Evolutionary conservation across 2,113 vertebrate genomes (phyloP), one percentile per base, ranked within the genome.

Genomic region (Tinamus guttatus): DNA sequence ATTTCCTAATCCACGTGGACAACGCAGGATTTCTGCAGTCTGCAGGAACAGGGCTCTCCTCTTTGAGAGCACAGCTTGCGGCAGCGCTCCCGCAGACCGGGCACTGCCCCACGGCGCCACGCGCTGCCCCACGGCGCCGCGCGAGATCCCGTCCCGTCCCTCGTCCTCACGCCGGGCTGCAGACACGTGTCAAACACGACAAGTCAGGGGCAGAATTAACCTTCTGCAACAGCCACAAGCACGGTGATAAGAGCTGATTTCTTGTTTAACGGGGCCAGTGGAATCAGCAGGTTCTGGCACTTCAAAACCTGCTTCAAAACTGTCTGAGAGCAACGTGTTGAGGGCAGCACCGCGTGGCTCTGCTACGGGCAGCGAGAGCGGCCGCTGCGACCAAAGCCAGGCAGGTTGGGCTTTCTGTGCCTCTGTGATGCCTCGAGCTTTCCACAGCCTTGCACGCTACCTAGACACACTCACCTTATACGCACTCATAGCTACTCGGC

Each of bases 181-280:
- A 87, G 49, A 81, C 36, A 40, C 0, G 4, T 34, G 51, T 52
- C 32, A 71, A 58, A 64, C 7, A 51, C 25, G 5, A 69, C 4
- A 41, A 41, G 11, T 41, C 45, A 11, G 24, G 32, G 60, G 63
- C 36, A 82, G 47, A 94, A 62, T 10, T n/a, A 65, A 73, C 89
- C 63, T 51, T 51, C 41, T 38, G 83, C 65, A 79, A 62, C 94
- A 92, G 81, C n/a, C n/a, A n/a, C n/a, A n/a, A n/a, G n/a, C 93
- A 93, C 78, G 77, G 92, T 0, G 70, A 96, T 6, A 36, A 3
- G 6, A 84, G 85, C 63, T 11, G 20, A 47, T 60, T 91, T 51
- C 52, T 12, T 43, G 56, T 58, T 60, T 79, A 83, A 43, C 0
- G 54, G 79, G 93, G 91, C 20, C 70, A 71, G 36, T 3, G 27